Conservation (phyloP, 2,113 vertebrate species). For the Crotalus tigris region DNA sequence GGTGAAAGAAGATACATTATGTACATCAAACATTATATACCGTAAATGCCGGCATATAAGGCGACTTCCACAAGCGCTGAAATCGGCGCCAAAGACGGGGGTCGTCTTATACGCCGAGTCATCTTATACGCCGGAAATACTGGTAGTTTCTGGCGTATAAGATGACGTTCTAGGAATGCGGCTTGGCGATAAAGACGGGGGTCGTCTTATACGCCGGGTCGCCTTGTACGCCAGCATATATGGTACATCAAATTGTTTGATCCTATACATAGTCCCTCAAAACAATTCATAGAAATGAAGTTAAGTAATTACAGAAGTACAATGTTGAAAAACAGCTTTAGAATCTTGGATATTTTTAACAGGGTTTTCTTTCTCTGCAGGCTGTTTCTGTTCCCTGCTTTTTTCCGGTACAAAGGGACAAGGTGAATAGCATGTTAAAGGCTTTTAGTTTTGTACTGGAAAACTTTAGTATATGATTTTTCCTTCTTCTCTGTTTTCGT, state of each 20-base stretch:
- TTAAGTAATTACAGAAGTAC: neutral
- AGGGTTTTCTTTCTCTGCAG: neutral
- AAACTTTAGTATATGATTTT: neutral
- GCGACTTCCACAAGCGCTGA: too few relatives aligned
- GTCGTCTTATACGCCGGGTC: too few relatives aligned
- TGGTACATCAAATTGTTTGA: neutral
- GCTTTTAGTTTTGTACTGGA: neutral
- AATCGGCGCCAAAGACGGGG: too few relatives aligned
- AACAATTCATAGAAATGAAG: neutral
- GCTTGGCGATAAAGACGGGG: too few relatives aligned
- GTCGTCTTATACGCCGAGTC: too few relatives aligned
- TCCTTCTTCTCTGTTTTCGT: neutral
- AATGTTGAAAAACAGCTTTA: neutral
- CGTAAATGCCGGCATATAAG: too few relatives aligned
- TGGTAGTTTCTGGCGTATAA: too few relatives aligned
- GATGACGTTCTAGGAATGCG: too few relatives aligned
- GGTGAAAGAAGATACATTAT: neutral
- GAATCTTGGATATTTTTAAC: neutral
- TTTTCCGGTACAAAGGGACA: neutral
- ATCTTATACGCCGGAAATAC: too few relatives aligned
- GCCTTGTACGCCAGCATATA: too few relatives aligned
- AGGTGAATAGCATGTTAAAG: neutral
- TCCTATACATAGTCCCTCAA: neutral
- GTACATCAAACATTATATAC: neutral
- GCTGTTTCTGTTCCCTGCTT: neutral